A percentile compares a stretch with the other conserved stretches of the same genome.
Evolutionary conservation across 2,888 invertebrate species (phyloP).

Genomic region (Rhopalosiphum nymphaeae): DNA sequence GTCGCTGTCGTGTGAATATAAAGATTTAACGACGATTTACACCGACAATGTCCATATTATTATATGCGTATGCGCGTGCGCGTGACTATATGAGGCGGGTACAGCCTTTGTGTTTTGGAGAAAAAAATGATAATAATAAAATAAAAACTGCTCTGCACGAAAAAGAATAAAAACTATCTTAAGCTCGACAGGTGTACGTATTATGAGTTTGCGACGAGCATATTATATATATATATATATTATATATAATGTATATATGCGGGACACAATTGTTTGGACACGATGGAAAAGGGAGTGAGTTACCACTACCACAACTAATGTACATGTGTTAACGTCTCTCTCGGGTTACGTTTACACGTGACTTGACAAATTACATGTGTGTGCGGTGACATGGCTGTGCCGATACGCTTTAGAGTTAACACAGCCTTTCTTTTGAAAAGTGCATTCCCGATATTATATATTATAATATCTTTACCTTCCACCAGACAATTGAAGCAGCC

Average conservation of each 20-base stretch:
- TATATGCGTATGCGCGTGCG: neutral
- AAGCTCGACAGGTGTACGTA: conserved; percentile 43
- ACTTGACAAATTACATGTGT: conserved; percentile 59
- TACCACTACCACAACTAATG: neutral
- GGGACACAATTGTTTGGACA: conserved; percentile 53
- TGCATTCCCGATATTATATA: neutral
- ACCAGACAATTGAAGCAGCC: conserved; percentile 7
- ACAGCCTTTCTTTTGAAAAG: conserved; percentile 14
- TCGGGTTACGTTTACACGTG: conserved; percentile 57
- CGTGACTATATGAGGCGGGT: neutral
- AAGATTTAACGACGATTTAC: conserved; percentile 52
- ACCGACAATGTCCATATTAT: neutral
- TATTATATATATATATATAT: neutral
- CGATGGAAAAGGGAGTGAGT: neutral
- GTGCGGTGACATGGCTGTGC: neutral
- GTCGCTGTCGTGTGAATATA: conserved; percentile 19
- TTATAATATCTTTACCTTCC: neutral
- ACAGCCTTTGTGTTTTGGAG: conserved; percentile 15
- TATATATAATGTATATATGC: neutral
- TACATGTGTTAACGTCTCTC: conserved; percentile 65
- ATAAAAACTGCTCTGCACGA: conserved; percentile 1
- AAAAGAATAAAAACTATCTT: conserved; percentile 15
- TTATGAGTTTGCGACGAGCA: neutral
- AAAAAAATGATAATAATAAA: conserved; percentile 11
- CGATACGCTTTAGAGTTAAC: neutral